Base-by-base conservation (phyloP, 1,140 invertebrate genomes). In the Pomacea maculata region DNA sequence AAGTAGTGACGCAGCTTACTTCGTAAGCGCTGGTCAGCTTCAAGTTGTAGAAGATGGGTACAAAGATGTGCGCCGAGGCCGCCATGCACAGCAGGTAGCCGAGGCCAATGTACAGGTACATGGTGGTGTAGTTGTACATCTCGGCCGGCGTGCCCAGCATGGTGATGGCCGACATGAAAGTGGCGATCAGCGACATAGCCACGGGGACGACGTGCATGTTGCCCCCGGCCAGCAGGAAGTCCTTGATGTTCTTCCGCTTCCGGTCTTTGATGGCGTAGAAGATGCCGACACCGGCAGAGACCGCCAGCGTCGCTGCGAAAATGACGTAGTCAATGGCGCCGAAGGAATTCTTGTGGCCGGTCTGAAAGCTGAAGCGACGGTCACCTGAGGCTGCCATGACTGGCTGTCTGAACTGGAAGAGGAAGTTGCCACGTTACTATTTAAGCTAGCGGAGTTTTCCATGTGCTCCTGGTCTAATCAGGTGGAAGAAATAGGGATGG, bases 161-260 rank as follows among this genome's bases (percentile, higher is more conserved):
- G 0, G 96, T 97, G 21, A 98, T 94, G 15, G 97, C 96, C 3
- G 96, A 98, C 96, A 98, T 97, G 87, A 98, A 98, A 57, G 96
- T 97, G 90, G 89, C 86, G 65, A 89, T 79, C 73, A 89, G 73
- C 29, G 88, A 89, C 83, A 90, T 83, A 2, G 88, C 82, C 2
- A 88, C 88, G 1, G 88, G 88, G 1, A 97, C 19, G 52, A 88
- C 78, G 6, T 93, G 92, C 95, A 97, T 96, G 63, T 94, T 95
- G 80, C 93, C 93, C 85, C 95, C 95, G 0, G 95, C 95, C n/a
- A 96, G 90, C 19, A 96, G 90, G 87, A 96, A 96, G 86, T 96
- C 95, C 80, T 94, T 93, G 65, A 45, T 94, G 7, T 96, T 97
- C 91, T 94, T 95, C 89, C 98, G 96, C 88, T 94, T 95, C 0